Base-by-base conservation (phyloP, 2,797 vertebrate genomes). In the Prunella strophiata region DNA sequence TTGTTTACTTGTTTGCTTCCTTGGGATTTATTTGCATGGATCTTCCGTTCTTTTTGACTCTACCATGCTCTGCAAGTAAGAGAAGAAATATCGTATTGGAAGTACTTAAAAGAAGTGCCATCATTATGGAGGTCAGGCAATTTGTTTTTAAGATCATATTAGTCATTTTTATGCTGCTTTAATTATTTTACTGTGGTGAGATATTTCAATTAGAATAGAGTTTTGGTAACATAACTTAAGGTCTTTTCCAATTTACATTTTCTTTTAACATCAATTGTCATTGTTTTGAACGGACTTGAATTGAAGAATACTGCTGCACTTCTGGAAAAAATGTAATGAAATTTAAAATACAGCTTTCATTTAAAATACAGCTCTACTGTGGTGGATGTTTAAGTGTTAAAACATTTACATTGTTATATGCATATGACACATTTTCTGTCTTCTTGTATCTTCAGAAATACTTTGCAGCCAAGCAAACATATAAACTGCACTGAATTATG, bases 141-240 rank as follows among this genome's bases (percentile, higher is more conserved):
- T 95, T 97, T 89, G 42, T 85, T 94, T 96, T 93, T 93, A 97
- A 97, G 94, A 92, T 96, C 90, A 93, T 77, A 85, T 66, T 96
- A 81, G 95, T 97, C 3, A 93, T 89, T 96, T 96, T 47, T 63
- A 74, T 78, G 34, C 42, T 48, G 36, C n/a, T 66, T 95, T 94
- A 92, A 96, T 94, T 96, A 72, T 91, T 78, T 87, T 81, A 75
- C 21, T 51, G 59, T 85, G 15, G 80, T 91, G 82, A 89, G 58
- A 38, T 92, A 91, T 62, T 93, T 89, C 55, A 94, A 83, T 91
- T 93, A 95, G 45, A 93, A 94, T 70, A 57, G 40, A 77, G 57
- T 96, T 97, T 89, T 79, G 5, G 20, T 34, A 82, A 65, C 1
- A 70, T 57, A 71, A 87, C 78, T 91, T 81, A 95, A 94, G 29